phyloP scores from a whole-genome alignment of 2,113 vertebrate genomes.

The Morone chrysops region DNA sequence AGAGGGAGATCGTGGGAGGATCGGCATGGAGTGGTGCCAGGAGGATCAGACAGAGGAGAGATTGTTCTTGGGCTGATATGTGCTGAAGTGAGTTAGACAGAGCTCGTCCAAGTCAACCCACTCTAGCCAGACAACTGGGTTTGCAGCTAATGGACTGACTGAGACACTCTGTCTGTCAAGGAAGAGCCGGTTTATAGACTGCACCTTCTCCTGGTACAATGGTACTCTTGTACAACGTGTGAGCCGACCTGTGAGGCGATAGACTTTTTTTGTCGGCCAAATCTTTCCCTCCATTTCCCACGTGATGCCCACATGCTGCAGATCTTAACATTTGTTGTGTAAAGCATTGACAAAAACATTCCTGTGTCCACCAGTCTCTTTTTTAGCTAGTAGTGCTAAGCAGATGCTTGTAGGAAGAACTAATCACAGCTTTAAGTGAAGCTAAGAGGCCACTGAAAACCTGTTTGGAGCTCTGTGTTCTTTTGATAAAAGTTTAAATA shows the following conservation, averaged over 20 bases:
- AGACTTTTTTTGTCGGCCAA: constrained; percentile 25
- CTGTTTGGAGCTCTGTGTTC: constrained; percentile 32
- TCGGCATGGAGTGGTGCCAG: constrained; percentile 66
- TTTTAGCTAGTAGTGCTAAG: constrained; percentile 50
- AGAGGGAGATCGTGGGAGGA: constrained; percentile 65
- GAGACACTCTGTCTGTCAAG: constrained; percentile 35
- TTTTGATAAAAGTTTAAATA: constrained; percentile 58
- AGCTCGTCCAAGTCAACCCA: constrained; percentile 45
- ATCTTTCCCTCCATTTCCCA: constrained; percentile 29
- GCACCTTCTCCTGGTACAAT: constrained; percentile 41
- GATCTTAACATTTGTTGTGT: constrained; percentile 52
- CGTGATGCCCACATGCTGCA: constrained; percentile 51
- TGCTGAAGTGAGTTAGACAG: constrained; percentile 54
- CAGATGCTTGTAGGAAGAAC: constrained; percentile 76
- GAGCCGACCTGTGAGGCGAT: constrained; percentile 41
- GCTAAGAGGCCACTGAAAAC: constrained; percentile 38
- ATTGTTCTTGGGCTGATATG: constrained; percentile 65
- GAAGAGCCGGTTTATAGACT: constrained; percentile 33
- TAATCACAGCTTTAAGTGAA: constrained; percentile 51
- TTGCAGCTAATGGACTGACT: constrained; percentile 50
- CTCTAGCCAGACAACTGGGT: constrained; percentile 62
- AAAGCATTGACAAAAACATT: constrained; percentile 44
- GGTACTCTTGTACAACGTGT: constrained; percentile 2
- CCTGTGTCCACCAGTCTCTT: constrained; percentile 6
- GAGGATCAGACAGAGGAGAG: constrained; percentile 72